Evolutionary conservation across 2,797 vertebrate species (phyloP).

Genomic region (Antennarius maculatus): DNA sequence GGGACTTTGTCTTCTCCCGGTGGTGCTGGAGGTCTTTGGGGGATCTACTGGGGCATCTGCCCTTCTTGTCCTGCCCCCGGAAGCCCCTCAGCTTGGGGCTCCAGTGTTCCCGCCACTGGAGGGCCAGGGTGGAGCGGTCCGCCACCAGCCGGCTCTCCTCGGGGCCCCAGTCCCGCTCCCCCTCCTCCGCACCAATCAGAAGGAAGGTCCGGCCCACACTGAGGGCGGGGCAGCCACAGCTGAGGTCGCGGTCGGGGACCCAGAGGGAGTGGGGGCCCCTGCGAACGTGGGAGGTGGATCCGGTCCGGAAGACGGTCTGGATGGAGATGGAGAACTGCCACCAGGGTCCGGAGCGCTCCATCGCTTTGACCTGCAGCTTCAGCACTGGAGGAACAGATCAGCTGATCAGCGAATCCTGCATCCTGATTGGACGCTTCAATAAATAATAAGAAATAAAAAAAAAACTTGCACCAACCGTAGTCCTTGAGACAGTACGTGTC

Average conservation of each 20-base stretch:
- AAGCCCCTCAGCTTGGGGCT: conserved; percentile 86
- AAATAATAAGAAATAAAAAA: neutral
- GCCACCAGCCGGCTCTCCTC: conserved; percentile 85
- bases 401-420: too few relatives aligned
- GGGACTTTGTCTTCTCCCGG: conserved; percentile 26
- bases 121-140: conserved; percentile 85
- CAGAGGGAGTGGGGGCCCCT: conserved; percentile 85
- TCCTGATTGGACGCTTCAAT: too few relatives aligned
- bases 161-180: conserved; percentile 76
- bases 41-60: conserved; percentile 77
- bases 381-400: conserved; percentile 77
- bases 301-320: conserved; percentile 83
- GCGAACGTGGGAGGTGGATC: conserved; percentile 74
- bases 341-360: conserved; percentile 86
- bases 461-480: conserved; percentile 78
- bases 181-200: conserved; percentile 84
- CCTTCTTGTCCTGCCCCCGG: conserved; percentile 85
- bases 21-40: conserved; percentile 24
- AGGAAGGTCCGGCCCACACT: conserved; percentile 84
- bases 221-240: conserved; percentile 87
- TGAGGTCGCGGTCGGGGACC: conserved; percentile 87
- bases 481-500: conserved; percentile 90
- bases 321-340: conserved; percentile 87
- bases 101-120: conserved; percentile 92
- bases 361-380: conserved; percentile 84